Conservation (phyloP, 64 coral and sea anemone genomes). For the Montipora cactus region DNA sequence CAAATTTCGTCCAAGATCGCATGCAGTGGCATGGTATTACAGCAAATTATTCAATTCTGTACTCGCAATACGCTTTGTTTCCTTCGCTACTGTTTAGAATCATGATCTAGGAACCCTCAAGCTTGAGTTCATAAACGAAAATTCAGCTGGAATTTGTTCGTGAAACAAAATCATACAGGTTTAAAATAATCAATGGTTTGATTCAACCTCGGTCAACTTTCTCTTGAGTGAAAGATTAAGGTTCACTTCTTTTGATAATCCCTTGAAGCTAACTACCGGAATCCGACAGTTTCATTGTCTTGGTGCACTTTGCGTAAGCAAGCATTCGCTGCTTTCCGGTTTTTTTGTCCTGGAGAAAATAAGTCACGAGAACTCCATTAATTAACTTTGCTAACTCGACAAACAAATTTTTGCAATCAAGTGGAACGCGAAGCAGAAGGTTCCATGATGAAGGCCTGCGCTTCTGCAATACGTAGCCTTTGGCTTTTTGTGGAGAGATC, state of each 20-base stretch:
- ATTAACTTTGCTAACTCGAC: neutral
- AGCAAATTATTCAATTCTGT: too few relatives aligned
- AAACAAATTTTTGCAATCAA: neutral
- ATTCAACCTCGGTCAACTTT: too few relatives aligned
- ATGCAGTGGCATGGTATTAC: too few relatives aligned
- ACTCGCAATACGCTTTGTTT: too few relatives aligned
- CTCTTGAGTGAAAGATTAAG: too few relatives aligned
- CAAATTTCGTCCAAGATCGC: too few relatives aligned
- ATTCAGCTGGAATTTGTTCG: neutral
- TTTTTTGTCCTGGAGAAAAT: neutral
- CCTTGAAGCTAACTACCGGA: neutral
- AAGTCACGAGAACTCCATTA: neutral
- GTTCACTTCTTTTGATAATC: neutral
- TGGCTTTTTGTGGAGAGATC: neutral
- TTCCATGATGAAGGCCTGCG: neutral
- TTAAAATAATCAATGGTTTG: neutral
- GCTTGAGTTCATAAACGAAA: too few relatives aligned
- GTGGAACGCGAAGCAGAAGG: neutral
- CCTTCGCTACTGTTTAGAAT: too few relatives aligned
- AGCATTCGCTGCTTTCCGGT: neutral
- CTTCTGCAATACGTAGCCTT: neutral
- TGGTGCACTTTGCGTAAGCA: neutral
- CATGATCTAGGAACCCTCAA: too few relatives aligned
- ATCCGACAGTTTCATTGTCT: neutral
- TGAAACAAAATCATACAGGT: neutral